Evolutionary conservation across 92 coral and sea anemone species (phyloP).

Genomic region (Parazoanthus atlanticus): DNA sequence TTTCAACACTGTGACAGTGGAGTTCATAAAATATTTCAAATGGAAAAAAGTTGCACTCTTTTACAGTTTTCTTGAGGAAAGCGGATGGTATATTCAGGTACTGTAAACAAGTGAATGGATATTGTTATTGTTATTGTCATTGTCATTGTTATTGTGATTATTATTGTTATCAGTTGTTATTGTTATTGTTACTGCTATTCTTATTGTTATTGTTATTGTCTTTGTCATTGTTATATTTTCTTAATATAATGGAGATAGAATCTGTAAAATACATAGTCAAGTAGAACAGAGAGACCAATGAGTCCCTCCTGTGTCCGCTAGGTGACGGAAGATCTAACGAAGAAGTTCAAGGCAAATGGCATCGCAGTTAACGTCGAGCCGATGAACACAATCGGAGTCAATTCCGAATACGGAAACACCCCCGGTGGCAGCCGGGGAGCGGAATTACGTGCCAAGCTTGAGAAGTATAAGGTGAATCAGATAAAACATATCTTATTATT

Average conservation of each 20-base stretch:
- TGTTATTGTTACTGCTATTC: background rate
- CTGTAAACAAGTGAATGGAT: background rate
- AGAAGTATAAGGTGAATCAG: constrained; percentile 1
- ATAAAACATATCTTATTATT: background rate
- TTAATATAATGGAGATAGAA: background rate
- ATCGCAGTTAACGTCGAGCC: constrained; percentile 16
- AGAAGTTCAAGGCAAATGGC: background rate
- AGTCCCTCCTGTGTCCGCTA: background rate
- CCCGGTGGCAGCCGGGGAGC: background rate
- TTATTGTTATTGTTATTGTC: background rate
- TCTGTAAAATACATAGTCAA: no score
- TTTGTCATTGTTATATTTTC: background rate
- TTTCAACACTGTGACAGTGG: constrained; percentile 32
- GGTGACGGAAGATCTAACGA: constrained; percentile 32
- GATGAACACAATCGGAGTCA: background rate
- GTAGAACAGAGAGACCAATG: no score
- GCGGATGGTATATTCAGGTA: constrained; percentile 41
- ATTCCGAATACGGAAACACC: background rate
- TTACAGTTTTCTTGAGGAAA: constrained; percentile 18
- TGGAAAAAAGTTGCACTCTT: constrained; percentile 38
- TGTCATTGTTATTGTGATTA: background rate
- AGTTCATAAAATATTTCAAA: constrained; percentile 20
- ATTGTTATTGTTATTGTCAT: background rate
- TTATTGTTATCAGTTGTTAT: background rate
- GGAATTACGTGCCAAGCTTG: constrained; percentile 7